Conservation (phyloP, 2,888 invertebrate genomes). For the Drosophila falleni region DNA sequence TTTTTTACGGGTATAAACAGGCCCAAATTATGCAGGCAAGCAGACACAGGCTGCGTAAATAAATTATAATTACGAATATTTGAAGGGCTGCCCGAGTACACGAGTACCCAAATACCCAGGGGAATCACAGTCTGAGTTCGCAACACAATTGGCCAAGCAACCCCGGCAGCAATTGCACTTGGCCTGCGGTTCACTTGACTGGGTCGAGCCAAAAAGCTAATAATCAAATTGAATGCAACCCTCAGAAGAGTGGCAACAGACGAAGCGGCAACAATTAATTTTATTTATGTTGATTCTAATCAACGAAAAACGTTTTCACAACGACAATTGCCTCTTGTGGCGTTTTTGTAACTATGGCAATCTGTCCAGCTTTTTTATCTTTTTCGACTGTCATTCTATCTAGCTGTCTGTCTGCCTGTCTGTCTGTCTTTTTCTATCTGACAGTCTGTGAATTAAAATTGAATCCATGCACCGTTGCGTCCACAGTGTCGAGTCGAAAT, state of each 20-base stretch:
- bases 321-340: conserved; percentile 43
- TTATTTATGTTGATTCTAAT: conserved; percentile 81
- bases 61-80: conserved; percentile 75
- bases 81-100: conserved; percentile 38
- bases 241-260: conserved; percentile 33
- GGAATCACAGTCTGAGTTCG: conserved; percentile 25
- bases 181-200: conserved; percentile 56
- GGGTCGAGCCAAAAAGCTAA: conserved; percentile 53
- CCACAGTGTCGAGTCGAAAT: conserved; percentile 39
- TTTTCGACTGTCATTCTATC: background rate
- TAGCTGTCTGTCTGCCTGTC: background rate
- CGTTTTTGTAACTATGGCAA: conserved; percentile 62
- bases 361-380: conserved; percentile 19
- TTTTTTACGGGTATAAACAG: conserved; percentile 24
- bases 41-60: conserved; percentile 65
- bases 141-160: conserved; percentile 46
- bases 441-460: conserved; percentile 55
- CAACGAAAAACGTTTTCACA: conserved; percentile 57
- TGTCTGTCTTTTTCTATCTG: background rate
- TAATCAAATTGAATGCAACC: conserved; percentile 81
- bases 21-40: conserved; percentile 51
- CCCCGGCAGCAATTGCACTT: conserved; percentile 51
- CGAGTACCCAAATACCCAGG: conserved; percentile 31
- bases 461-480: conserved; percentile 65
- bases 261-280: conserved; percentile 79